Evolutionary conservation across 2,888 invertebrate species (phyloP).

Genomic region (Euspilapteryx auroguttella): DNA sequence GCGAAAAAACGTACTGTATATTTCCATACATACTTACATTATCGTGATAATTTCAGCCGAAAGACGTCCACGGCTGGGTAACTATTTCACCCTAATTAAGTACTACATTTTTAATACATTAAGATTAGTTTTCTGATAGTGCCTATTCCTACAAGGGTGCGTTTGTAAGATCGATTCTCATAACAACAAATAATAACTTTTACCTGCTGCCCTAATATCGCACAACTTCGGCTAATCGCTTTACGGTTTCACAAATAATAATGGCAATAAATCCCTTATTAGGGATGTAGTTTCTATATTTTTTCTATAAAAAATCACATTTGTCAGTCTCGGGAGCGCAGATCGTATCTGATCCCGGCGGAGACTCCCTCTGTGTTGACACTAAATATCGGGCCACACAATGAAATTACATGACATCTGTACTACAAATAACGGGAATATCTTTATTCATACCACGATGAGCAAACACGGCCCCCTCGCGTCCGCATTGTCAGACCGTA

Average conservation of each 20-base stretch:
- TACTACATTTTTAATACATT: no score
- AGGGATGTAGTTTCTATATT: constrained; percentile 19
- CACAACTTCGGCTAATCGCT: constrained; percentile 25
- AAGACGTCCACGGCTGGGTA: no score
- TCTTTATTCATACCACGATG: constrained; percentile 57
- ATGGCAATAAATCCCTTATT: constrained; percentile 39
- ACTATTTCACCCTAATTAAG: no score
- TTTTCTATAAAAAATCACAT: constrained; percentile 36
- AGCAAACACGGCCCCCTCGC: constrained; percentile 46
- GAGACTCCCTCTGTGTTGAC: constrained; percentile 51
- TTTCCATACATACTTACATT: no score
- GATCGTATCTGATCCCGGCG: constrained; percentile 42
- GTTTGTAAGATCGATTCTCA: no score
- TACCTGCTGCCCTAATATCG: constrained; percentile 15
- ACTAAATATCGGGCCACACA: constrained; percentile 58
- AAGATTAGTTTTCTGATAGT: no score
- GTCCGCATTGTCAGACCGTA: constrained; percentile 28
- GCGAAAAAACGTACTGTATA: no score
- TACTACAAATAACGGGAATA: constrained; percentile 59
- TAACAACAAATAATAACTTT: no score
- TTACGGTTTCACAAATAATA: constrained; percentile 35
- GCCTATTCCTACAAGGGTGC: no score
- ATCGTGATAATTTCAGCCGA: no score
- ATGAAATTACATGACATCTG: constrained; percentile 62
- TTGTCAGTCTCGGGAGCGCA: constrained; percentile 31